Percentiles rank a stretch among this genome's conserved stretches.
Evolutionary conservation across 2,797 vertebrate species (phyloP).

Genomic region (Alectoris magna): DNA sequence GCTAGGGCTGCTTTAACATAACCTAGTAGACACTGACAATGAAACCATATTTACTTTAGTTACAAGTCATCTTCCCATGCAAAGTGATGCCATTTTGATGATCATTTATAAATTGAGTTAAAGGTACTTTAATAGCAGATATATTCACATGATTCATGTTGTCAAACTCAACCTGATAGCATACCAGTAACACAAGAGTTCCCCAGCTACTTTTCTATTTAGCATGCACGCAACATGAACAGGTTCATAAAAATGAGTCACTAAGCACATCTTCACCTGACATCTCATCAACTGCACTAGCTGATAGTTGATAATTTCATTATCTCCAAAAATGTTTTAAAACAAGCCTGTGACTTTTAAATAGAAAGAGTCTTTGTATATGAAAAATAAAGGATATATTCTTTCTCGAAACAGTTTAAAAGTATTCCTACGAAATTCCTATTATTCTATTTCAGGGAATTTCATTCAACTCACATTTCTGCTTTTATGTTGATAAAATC

Average conservation of each 20-base stretch:
- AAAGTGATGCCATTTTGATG: not conserved
- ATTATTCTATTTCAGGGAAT: not conserved
- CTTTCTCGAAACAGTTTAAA: not conserved
- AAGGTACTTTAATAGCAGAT: constrained; percentile 7
- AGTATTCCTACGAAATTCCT: not conserved
- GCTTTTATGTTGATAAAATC: not conserved
- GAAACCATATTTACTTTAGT: not conserved
- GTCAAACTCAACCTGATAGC: not conserved
- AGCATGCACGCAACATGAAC: not conserved
- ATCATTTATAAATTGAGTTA: not conserved
- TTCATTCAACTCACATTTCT: not conserved
- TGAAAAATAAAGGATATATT: not conserved
- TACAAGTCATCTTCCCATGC: not conserved
- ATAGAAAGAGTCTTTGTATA: not conserved
- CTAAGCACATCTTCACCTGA: not conserved
- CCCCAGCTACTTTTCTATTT: not conserved
- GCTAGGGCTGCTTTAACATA: not conserved
- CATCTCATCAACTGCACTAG: not conserved
- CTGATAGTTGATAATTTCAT: not conserved
- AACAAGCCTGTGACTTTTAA: not conserved
- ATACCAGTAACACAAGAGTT: not conserved
- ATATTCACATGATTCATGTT: not conserved
- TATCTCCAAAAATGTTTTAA: not conserved
- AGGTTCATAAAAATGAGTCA: not conserved
- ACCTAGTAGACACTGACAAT: not conserved